Conservation (phyloP, 2,113 vertebrate genomes). For the Plestiodon gilberti region DNA sequence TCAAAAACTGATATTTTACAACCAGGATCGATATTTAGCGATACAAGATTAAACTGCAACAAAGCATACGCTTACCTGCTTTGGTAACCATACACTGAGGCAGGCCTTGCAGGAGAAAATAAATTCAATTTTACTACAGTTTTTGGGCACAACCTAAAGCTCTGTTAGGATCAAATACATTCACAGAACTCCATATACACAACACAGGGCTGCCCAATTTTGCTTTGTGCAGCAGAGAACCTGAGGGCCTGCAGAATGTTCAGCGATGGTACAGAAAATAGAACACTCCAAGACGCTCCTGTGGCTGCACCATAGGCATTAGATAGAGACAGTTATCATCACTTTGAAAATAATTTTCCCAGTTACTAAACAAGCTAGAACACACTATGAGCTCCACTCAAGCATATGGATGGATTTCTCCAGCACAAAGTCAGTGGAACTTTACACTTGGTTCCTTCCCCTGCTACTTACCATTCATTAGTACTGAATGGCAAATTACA, state of each 20-base stretch:
- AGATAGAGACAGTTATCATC: neutral
- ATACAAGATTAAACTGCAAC: slow-evolving; percentile 37
- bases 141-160: neutral
- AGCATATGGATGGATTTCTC: slow-evolving; percentile 18
- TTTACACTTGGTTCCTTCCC: neutral
- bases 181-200: neutral
- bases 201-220: neutral
- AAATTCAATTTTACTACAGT: neutral
- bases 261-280: neutral
- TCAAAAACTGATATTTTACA: neutral
- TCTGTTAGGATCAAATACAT: neutral
- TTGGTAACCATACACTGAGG: slow-evolving; percentile 33
- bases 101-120: neutral
- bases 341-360: slow-evolving; percentile 22
- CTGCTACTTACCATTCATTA: slow-evolving; percentile 88
- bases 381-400: neutral
- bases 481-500: slow-evolving; percentile 92
- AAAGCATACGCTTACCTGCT: slow-evolving; percentile 31
- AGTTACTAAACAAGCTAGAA: neutral
- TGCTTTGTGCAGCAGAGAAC: neutral
- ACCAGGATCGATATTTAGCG: neutral
- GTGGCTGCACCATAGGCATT: neutral
- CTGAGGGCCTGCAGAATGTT: too few species aligned
- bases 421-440: slow-evolving; percentile 5
- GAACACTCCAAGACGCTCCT: neutral